Conservation (phyloP, 2,797 vertebrate genomes). For the Gallinago nigripennis region DNA sequence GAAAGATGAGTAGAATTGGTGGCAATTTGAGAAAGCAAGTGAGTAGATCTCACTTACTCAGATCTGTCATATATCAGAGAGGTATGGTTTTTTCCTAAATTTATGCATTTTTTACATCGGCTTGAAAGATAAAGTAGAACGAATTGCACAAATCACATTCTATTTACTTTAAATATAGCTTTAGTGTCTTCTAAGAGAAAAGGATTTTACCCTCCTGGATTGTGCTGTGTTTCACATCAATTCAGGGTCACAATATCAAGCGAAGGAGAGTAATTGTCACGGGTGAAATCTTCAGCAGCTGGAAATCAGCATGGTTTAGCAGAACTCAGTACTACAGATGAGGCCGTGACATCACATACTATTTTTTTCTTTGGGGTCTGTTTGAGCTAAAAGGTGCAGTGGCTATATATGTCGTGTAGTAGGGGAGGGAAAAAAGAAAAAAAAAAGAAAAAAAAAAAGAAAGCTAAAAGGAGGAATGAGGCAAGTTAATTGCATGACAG, state of each 20-base stretch:
- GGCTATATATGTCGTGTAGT: too few species aligned
- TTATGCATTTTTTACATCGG: not conserved
- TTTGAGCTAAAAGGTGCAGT: not conserved
- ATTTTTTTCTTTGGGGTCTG: not conserved
- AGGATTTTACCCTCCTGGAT: not conserved
- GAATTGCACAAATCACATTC: not conserved
- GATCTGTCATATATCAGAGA: not conserved
- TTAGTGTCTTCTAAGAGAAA: not conserved
- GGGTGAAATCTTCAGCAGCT: not conserved
- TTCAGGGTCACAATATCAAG: not conserved
- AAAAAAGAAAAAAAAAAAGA: too few species aligned
- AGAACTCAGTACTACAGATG: not conserved
- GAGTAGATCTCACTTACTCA: not conserved
- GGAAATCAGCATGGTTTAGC: not conserved
- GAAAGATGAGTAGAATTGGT: not conserved
- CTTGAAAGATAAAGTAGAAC: not conserved
- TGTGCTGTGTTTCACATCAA: not conserved
- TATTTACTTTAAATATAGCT: not conserved
- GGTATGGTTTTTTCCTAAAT: not conserved
- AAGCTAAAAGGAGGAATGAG: not conserved
- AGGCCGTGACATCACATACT: not conserved
- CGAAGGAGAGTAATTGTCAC: not conserved
- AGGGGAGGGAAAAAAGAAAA: not conserved
- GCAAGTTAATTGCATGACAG: not conserved
- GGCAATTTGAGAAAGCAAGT: not conserved